A percentile compares a stretch with the other conserved stretches of the same genome.
Conservation (phyloP, 2,888 invertebrate species). For the Sicus ferrugineus region DNA sequence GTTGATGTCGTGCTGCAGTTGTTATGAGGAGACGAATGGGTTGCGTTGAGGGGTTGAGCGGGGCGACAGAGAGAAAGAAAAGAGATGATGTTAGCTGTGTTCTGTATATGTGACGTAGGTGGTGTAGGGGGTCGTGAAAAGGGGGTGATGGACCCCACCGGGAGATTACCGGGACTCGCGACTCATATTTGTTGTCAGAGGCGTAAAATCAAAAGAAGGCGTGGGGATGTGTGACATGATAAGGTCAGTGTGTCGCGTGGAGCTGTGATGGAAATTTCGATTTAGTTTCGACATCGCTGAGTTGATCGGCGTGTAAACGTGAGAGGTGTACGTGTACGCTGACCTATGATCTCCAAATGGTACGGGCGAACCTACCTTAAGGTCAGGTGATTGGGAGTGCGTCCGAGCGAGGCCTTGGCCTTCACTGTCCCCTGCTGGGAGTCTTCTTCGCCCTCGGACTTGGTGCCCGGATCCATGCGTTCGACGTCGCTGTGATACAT, state of each 20-base stretch:
- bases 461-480: slow-evolving; percentile 75
- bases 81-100: slow-evolving; percentile 4
- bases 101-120: not conserved
- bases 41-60: not conserved
- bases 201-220: too few species aligned
- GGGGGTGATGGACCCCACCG: not conserved
- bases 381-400: slow-evolving; percentile 92
- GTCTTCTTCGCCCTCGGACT: slow-evolving; percentile 88
- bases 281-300: too few species aligned
- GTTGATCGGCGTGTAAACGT: not conserved
- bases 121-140: not conserved
- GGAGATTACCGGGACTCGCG: not conserved
- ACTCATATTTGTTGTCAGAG: too few species aligned
- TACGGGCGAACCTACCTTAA: slow-evolving; percentile 69
- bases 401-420: slow-evolving; percentile 76
- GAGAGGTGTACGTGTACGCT: not conserved
- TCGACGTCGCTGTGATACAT: slow-evolving; percentile 66
- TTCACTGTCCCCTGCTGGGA: slow-evolving; percentile 72
- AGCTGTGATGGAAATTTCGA: too few species aligned
- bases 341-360: not conserved
- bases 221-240: too few species aligned
- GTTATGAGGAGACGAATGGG: slow-evolving; percentile 33
- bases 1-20: slow-evolving; percentile 86
- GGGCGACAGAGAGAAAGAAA: slow-evolving; percentile 5
- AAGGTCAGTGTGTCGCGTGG: too few species aligned